Evolutionary conservation across 2,113 vertebrate species (phyloP).

Genomic region (Suncus etruscus): DNA sequence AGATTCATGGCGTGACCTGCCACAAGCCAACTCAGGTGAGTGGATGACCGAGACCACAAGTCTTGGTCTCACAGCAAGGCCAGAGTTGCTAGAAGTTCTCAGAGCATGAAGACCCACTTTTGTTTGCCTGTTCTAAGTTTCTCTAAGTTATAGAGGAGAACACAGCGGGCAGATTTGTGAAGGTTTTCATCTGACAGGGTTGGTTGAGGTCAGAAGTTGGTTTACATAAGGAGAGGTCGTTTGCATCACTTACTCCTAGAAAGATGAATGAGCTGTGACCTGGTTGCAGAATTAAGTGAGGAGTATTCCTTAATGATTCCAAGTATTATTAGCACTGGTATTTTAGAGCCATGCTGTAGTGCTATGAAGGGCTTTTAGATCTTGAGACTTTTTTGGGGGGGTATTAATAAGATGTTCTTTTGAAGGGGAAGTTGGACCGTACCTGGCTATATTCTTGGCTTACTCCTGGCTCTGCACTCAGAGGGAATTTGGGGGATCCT

Average conservation of each 20-base stretch:
- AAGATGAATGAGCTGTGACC: not conserved
- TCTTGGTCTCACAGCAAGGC: not conserved
- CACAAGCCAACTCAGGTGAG: conserved; percentile 95
- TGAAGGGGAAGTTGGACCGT: not conserved
- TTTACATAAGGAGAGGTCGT: not conserved
- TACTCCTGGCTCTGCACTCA: no score
- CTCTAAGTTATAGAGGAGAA: not conserved
- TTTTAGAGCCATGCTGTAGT: not conserved
- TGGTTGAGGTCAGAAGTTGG: not conserved
- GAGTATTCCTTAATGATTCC: not conserved
- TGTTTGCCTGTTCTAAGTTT: not conserved
- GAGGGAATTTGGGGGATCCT: no score
- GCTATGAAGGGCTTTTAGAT: not conserved
- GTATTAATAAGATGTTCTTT: not conserved
- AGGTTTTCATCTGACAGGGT: not conserved
- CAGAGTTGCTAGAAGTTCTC: not conserved
- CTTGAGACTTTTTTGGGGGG: not conserved
- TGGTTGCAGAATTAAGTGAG: not conserved
- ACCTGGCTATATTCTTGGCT: no score
- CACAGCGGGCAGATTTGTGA: not conserved
- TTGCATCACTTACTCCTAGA: not conserved
- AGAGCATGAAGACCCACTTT: not conserved
- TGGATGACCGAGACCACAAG: not conserved
- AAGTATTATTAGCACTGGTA: not conserved
- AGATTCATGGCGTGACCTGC: conserved; percentile 96